A percentile compares a stretch with the other conserved stretches of the same genome.
phyloP scores from a whole-genome alignment of 2,797 vertebrate species.

The Cynodonichthys magdalenae region DNA sequence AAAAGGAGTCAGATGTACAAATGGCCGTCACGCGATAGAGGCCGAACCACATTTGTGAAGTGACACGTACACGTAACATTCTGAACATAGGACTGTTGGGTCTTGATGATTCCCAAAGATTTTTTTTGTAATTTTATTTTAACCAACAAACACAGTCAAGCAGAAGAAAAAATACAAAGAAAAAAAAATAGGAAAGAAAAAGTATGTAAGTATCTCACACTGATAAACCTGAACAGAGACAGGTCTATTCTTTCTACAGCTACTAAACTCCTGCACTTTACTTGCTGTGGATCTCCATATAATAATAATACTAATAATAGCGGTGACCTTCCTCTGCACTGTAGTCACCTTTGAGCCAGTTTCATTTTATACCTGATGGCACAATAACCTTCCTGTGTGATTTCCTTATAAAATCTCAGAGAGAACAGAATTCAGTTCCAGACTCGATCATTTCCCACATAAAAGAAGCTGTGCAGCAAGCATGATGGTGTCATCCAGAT shows the following conservation, averaged over 20 bases:
- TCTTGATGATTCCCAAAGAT: conserved; percentile 60
- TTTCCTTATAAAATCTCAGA: conserved; percentile 67
- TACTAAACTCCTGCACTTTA: conserved; percentile 50
- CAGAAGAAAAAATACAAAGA: conserved; percentile 29
- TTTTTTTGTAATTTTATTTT: conserved; percentile 40
- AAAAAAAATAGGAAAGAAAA: conserved; percentile 41
- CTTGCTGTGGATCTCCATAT: conserved; percentile 62
- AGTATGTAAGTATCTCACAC: conserved; percentile 41
- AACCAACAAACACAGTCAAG: conserved; percentile 39
- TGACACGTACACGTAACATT: background rate
- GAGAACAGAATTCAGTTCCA: conserved; percentile 59
- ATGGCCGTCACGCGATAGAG: conserved; percentile 18
- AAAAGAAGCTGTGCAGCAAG: conserved; percentile 45
- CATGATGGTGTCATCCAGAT: conserved; percentile 52
- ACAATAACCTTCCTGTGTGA: conserved; percentile 66
- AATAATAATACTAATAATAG: conserved; percentile 59
- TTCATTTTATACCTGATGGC: conserved; percentile 69
- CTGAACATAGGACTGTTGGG: conserved; percentile 27
- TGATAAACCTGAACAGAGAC: conserved; percentile 8
- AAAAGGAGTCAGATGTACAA: conserved; percentile 35
- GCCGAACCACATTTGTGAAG: background rate
- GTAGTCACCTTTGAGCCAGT: conserved; percentile 66
- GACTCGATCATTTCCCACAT: conserved; percentile 43
- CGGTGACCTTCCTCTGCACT: conserved; percentile 66
- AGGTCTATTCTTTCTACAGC: conserved; percentile 32